These are phyloP conservation scores for Mamestra configurata DNA, from an alignment of 1,140 invertebrate species.

Conservation along the genomic window DNA sequence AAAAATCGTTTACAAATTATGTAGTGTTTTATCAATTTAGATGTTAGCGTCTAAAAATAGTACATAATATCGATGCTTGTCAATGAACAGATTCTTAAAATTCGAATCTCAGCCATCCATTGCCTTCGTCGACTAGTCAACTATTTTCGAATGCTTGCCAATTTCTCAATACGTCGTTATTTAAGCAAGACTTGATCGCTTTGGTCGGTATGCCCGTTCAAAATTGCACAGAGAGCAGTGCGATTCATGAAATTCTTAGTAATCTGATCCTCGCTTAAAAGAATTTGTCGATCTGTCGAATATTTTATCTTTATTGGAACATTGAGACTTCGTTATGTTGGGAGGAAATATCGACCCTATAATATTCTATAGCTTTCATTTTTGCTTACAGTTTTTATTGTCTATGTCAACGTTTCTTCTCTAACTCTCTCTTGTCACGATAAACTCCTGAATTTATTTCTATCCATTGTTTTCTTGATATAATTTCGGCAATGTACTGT, in stretches of 20 bases:
- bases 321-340: background rate
- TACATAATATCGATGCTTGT: background rate
- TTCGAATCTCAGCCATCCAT: background rate
- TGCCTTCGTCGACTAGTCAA: background rate
- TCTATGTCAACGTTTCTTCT: conserved; percentile 6
- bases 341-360: background rate
- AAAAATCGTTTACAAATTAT: too few species aligned
- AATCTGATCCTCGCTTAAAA: conserved; percentile 17
- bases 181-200: conserved; percentile 28
- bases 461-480: background rate
- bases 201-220: conserved; percentile 17
- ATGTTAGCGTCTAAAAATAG: too few species aligned
- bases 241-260: conserved; percentile 20
- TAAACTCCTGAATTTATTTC: conserved; percentile 20
- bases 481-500: conserved; percentile 29
- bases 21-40: too few species aligned
- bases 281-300: conserved; percentile 28
- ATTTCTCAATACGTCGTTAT: conserved; percentile 29
- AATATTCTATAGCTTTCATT: conserved; percentile 9
- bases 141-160: conserved; percentile 16
- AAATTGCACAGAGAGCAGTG: conserved; percentile 18
- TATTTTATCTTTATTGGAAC: conserved; percentile 22
- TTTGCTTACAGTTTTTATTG: background rate
- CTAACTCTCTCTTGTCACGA: conserved; percentile 16
- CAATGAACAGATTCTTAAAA: background rate